Percentiles rank a stretch among this genome's conserved stretches.
phyloP scores from a whole-genome alignment of 2,113 vertebrate genomes.

The Macquaria australasica region DNA sequence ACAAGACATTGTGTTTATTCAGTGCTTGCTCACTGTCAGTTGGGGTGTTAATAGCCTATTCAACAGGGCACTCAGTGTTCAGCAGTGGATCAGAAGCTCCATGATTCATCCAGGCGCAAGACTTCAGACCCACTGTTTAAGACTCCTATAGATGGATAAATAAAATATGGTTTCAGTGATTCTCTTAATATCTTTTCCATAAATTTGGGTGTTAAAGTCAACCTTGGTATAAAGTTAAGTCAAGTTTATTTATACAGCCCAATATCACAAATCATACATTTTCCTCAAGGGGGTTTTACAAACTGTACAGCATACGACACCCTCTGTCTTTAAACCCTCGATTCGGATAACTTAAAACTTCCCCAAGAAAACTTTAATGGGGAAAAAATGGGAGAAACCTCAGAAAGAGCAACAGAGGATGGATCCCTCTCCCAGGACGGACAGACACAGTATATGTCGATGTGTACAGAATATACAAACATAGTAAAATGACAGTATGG shows the following conservation, averaged over 20 bases:
- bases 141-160: neutral
- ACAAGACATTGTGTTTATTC: constrained; percentile 13
- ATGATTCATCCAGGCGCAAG: neutral
- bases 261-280: neutral
- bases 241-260: neutral
- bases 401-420: too few species aligned
- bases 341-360: too few species aligned
- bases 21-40: constrained; percentile 8
- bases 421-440: too few species aligned
- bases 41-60: neutral
- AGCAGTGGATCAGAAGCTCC: constrained; percentile 1
- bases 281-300: neutral
- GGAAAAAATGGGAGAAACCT: too few species aligned
- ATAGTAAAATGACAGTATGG: too few species aligned
- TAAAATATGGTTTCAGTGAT: neutral
- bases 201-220: neutral
- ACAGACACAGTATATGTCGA: too few species aligned
- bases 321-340: too few species aligned
- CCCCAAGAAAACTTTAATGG: too few species aligned
- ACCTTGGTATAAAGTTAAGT: neutral
- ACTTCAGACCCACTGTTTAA: neutral
- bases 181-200: neutral
- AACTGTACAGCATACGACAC: neutral
- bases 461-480: too few species aligned
- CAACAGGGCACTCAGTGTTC: constrained; percentile 23